phyloP scores from a whole-genome alignment of 2,113 vertebrate species.

The Perca schrenkii region DNA sequence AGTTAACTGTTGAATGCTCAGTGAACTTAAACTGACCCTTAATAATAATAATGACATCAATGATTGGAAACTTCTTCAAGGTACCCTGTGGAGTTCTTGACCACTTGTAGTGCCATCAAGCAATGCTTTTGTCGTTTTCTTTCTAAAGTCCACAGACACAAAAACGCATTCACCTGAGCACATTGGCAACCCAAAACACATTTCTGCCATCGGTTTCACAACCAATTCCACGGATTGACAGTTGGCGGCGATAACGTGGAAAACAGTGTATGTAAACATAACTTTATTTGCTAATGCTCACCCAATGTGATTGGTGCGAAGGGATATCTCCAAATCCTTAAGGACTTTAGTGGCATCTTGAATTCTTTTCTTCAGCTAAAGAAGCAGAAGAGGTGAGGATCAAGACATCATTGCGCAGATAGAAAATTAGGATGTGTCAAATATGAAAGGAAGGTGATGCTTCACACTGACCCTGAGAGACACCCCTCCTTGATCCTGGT shows the following conservation, averaged over 20 bases:
- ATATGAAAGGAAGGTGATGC: not conserved
- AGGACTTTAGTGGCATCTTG: slow-evolving; percentile 96
- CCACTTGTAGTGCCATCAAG: not conserved
- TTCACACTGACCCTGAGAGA: slow-evolving; percentile 88
- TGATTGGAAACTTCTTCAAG: not conserved
- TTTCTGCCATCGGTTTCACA: not conserved
- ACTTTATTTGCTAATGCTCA: slow-evolving; percentile 70
- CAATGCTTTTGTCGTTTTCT: not conserved
- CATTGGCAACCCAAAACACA: not conserved
- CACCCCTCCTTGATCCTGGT: slow-evolving; percentile 92
- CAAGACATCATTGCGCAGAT: not conserved
- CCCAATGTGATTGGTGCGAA: slow-evolving; percentile 98
- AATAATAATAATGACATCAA: no score
- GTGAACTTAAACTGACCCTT: not conserved
- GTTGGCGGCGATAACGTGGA: not conserved
- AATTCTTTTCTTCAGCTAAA: slow-evolving; percentile 86
- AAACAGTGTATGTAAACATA: not conserved
- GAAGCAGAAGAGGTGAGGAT: not conserved
- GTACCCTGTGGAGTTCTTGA: not conserved
- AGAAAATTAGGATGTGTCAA: not conserved
- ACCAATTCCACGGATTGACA: not conserved
- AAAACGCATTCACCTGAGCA: not conserved
- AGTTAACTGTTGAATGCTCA: not conserved
- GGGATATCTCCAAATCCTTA: slow-evolving; percentile 95
- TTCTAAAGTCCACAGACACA: not conserved